These are phyloP conservation scores for Clarias gariepinus DNA, from an alignment of 2,113 vertebrate genomes.

Conservation along the genomic window DNA sequence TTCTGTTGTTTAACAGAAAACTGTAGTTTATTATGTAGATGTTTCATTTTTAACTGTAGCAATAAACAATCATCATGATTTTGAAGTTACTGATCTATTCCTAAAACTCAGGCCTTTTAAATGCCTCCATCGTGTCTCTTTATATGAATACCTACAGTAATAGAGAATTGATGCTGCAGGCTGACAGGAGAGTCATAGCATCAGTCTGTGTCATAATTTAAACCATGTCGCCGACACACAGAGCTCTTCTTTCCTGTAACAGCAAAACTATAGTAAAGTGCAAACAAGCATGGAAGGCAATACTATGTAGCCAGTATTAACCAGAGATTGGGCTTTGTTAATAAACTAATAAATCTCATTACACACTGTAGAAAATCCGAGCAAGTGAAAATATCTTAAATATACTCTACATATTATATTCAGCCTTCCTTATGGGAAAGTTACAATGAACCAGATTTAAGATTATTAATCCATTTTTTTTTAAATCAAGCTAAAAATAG, in stretches of 20 bases:
- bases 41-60: not conserved
- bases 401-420: too few species aligned
- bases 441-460: too few species aligned
- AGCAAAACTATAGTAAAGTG: not conserved
- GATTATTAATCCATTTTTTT: too few species aligned
- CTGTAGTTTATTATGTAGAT: not conserved
- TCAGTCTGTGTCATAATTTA: not conserved
- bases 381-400: not conserved
- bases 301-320: not conserved
- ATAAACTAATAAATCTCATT: not conserved
- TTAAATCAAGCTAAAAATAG: too few species aligned
- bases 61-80: not conserved
- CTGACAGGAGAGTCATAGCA: conserved; percentile 8
- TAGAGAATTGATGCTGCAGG: not conserved
- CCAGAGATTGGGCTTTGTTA: not conserved
- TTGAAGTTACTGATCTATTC: not conserved
- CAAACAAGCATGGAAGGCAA: not conserved
- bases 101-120: not conserved
- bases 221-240: not conserved
- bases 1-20: not conserved
- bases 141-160: conserved; percentile 15
- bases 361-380: not conserved
- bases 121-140: not conserved
- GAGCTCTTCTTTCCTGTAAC: conserved; percentile 11
- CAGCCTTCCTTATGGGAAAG: too few species aligned